Evolutionary conservation across 2,797 vertebrate species (phyloP), one percentile per base, ranked within the genome.

Genomic region (Pangasius sanitwongsei): DNA sequence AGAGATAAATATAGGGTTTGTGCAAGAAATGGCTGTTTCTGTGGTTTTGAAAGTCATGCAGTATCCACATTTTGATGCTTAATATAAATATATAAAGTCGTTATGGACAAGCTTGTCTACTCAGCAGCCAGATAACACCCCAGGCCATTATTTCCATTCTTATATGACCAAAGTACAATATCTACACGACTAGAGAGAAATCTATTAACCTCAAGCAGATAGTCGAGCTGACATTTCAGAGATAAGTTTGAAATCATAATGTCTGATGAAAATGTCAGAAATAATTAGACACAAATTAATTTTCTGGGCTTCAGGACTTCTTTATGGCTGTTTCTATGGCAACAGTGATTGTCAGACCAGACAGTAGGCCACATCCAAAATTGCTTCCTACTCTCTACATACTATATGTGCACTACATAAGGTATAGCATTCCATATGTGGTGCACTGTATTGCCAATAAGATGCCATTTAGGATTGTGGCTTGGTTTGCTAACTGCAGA

Each of bases 321-420:
- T 65, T 83, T 18, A 31, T n/a, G 63, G 15, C 41, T 50, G 82
- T 84, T 84, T 67, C 82, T 50, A 84, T 67, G 82, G 82, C 59
- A 84, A 84, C 82, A 63, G 5, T 61, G 37, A 28, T 4, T 13
- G 7, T 81, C 53, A 57, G 78, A 37, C 18, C n/a, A 20, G 78
- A 37, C 28, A 37, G 9, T 59, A 34, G 31, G 78, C 3, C 0
- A 65, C 12, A 48, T 50, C 3, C 18, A 5, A 20, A 11, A 34
- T 34, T 34, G 9, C 16, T 31, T 84, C 63, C 13, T 31, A 13
- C 41, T 31, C 6, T 65, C 5, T 44, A 28, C 6, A 83, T 7
- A 20, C 61, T 28, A 11, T 11, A 67, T 20, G 18, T 84, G 63
- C 44, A 50, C 25, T 84, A 18, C 41, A 44, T 48, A 6, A 1